Conservation (phyloP, 2,888 invertebrate species). For the Pimpla rufipes region DNA sequence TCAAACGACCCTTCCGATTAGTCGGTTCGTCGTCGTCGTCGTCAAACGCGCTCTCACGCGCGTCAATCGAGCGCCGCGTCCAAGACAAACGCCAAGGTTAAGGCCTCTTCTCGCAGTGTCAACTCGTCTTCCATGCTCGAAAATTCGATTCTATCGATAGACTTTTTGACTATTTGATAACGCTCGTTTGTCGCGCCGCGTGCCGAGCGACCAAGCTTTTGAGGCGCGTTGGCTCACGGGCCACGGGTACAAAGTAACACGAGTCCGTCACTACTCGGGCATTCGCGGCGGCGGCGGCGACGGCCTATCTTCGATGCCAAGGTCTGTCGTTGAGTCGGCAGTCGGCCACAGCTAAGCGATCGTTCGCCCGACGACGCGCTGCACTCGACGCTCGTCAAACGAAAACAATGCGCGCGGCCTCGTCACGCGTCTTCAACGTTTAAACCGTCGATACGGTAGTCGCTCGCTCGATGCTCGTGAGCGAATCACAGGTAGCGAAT, state of each 20-base stretch:
- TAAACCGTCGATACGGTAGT: constrained; percentile 52
- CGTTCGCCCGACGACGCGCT: constrained; percentile 30
- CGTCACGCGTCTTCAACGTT: constrained; percentile 65
- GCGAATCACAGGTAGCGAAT: constrained; percentile 60
- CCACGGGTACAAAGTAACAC: constrained; percentile 42
- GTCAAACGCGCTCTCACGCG: constrained; percentile 21
- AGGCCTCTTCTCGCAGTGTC: background rate
- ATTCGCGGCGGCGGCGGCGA: too few species aligned
- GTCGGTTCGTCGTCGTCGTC: background rate
- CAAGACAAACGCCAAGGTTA: background rate
- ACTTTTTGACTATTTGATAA: background rate
- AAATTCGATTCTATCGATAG: background rate
- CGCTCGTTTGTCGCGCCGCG: too few species aligned
- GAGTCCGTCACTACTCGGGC: constrained; percentile 54
- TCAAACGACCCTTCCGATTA: constrained; percentile 20
- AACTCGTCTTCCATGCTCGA: background rate
- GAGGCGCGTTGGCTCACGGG: background rate
- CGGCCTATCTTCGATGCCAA: constrained; percentile 64
- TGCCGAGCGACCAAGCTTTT: background rate
- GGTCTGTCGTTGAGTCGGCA: constrained; percentile 60
- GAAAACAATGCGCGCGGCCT: constrained; percentile 71
- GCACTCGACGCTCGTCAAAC: constrained; percentile 53
- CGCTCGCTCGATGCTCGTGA: constrained; percentile 11
- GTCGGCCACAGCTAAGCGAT: constrained; percentile 44
- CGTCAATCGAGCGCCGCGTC: constrained; percentile 5